Base-by-base conservation (phyloP, 2,797 vertebrate genomes). In the Anisognathus igniventris region DNA sequence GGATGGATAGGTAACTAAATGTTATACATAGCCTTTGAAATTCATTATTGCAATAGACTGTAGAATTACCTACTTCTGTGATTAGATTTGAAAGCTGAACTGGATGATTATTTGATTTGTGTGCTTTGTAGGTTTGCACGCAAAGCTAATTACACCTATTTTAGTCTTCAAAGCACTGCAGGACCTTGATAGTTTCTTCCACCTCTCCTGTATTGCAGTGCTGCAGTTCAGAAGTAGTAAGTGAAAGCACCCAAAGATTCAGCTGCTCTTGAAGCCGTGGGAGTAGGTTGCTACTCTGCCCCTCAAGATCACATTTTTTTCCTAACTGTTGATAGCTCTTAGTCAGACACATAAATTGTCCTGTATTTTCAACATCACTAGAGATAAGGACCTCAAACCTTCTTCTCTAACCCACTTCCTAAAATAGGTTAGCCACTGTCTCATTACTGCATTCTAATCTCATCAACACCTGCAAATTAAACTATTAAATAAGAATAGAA, bases 361-460 rank as follows among this genome's bases (percentile, higher is more conserved):
- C 68, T 70, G 33, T 86, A 14, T 88, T 93, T 88, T 74, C 33
- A 60, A 7, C 20, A 27, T 66, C 4, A 0, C 7, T 31, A 13
- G 28, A 81, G 54, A 33, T 42, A 58, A 88, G 31, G 53, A 56
- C 58, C 21, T 92, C 68, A 64, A 33, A 44, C 72, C 28, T 60
- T 48, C 33, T 86, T 86, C 72, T 33, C 19, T 95, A 88, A 90
- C 86, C 94, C 61, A 88, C 28, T 88, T 94, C 45, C 68, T 86
- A 30, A 94, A 86, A 51, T 80, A 90, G 83, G 37, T 80, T 90
- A 67, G 83, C 40, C 57, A 14, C n/a, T 77, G 68, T 74, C 45
- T 30, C 33, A 30, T 51, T 58, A 25, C 79, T 44, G 4, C 51
- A 37, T 14, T 42, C 40, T 57, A 71, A 88, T 84, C 53, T 77